Conservation (phyloP, 2,797 vertebrate species). For the Poeciliopsis infans region DNA sequence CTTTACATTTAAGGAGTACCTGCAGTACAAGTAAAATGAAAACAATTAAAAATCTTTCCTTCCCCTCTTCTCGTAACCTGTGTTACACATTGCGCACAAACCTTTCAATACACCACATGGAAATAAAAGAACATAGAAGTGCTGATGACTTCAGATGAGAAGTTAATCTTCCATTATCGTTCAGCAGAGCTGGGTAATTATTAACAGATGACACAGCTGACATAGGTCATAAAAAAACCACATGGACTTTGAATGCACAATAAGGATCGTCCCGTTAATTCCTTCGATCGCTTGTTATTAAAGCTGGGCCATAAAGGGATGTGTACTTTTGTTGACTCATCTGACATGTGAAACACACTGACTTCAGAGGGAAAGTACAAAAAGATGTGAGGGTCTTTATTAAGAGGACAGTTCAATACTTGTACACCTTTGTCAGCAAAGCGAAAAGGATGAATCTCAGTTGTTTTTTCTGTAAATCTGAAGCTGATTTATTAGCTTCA, state of each 20-base stretch:
- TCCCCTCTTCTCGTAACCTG: not conserved
- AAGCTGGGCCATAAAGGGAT: not conserved
- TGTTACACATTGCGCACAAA: slow-evolving; percentile 5
- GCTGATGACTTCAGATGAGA: slow-evolving; percentile 40
- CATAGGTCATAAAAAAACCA: slow-evolving; percentile 16
- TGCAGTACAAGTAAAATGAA: slow-evolving; percentile 2
- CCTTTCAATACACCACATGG: slow-evolving; percentile 14
- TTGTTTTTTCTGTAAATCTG: not conserved
- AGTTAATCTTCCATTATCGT: slow-evolving; percentile 55
- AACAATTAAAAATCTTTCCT: not conserved
- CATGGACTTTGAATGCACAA: slow-evolving; percentile 59
- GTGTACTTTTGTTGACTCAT: not conserved
- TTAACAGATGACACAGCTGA: slow-evolving; percentile 59
- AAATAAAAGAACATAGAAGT: slow-evolving; percentile 10
- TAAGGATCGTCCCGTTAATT: slow-evolving; percentile 17
- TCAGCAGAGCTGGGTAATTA: slow-evolving; percentile 63
- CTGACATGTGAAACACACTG: not conserved
- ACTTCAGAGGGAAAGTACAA: not conserved
- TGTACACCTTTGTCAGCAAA: not conserved
- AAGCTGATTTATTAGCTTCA: too few relatives aligned
- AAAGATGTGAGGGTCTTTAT: not conserved
- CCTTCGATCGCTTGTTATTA: slow-evolving; percentile 1
- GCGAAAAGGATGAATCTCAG: not conserved
- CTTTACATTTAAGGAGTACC: not conserved
- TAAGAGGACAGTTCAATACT: not conserved